Percentiles rank a stretch among this genome's conserved stretches.
Conservation (phyloP, 2,113 vertebrate genomes). For the Cephalopterus ornatus region DNA sequence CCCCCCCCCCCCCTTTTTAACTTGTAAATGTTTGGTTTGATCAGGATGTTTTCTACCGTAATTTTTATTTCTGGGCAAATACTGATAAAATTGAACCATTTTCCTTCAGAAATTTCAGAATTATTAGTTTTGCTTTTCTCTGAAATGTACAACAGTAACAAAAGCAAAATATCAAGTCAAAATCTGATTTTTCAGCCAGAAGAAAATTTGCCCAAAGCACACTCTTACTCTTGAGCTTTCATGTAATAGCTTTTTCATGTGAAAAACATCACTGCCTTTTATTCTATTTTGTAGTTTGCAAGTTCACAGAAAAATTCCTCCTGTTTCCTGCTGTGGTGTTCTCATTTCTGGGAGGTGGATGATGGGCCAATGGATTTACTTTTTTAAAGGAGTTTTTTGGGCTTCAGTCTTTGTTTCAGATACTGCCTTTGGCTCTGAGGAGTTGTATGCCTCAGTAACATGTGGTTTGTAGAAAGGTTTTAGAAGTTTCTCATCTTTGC, state of each 20-base stretch:
- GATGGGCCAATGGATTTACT: not conserved
- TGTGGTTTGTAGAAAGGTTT: not conserved
- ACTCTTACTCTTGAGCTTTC: not conserved
- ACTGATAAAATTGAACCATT: not conserved
- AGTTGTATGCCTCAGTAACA: not conserved
- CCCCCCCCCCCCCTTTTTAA: rapidly evolving
- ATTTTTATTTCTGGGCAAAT: not conserved
- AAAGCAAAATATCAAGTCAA: not conserved
- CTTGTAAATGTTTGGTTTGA: not conserved
- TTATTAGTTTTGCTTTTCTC: not conserved
- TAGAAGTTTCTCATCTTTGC: not conserved
- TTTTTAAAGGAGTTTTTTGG: not conserved
- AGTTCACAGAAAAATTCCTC: not conserved
- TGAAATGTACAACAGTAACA: not conserved
- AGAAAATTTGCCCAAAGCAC: not conserved
- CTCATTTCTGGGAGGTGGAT: not conserved
- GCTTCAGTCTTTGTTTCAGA: not conserved
- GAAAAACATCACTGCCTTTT: not conserved
- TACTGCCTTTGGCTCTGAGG: not conserved
- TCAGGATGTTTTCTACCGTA: not conserved
- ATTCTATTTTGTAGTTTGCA: not conserved
- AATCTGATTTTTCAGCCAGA: not conserved
- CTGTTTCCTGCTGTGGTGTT: not conserved
- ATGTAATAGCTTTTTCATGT: not conserved
- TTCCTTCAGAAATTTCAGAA: not conserved